Base-by-base conservation (phyloP, 53 echinoderm and acorn worm species). In the Mesocentrotus franciscanus region DNA sequence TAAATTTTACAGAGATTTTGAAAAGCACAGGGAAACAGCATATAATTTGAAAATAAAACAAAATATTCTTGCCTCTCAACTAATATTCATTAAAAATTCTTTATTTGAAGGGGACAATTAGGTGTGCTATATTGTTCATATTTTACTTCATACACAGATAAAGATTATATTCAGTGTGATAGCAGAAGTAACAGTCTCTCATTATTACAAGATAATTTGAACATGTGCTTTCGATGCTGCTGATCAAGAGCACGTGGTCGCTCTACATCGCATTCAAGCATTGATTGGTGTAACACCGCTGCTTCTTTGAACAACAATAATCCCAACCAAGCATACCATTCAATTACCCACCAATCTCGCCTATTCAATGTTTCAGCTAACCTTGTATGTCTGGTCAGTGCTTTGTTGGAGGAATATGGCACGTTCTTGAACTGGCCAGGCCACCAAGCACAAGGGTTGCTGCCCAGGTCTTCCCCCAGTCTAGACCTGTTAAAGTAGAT, bases 401-500 rank as follows among this genome's bases (percentile, higher is more conserved):
- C 87, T 87, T 87, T 87, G 87, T 87, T 87, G 17, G 81, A 39
- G 58, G 87, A 26, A 87, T 15, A 87, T 56, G 58, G 34, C 56
- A 87, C 59, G 87, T 87, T 87, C 87, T 87, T 87, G 87, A 87
- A 87, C 87, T 87, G 87, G 87, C 87, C 58, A 27, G 87, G 58
- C 56, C 87, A 58, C 12, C 59, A 17, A 24, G 58, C 87, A 7
- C 58, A 87, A 27, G 87, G 57, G 39, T 74, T 49, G 49, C n/a
- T 87, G 15, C 72, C 29, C 20, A 36, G 36, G 14, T 39, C 81
- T 81, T 34, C 26, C 20, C 32, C 84, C 56, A 87, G 87, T 87
- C 87, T 87, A 57, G 87, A 87, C 87, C 56, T 58, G 56, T 59
- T 29, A 10, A 87, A 87, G 57, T 87, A 87, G 87, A 87, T 87